Evolutionary conservation across 2,888 invertebrate genomes (phyloP).

Genomic region (Epiblema foenella): DNA sequence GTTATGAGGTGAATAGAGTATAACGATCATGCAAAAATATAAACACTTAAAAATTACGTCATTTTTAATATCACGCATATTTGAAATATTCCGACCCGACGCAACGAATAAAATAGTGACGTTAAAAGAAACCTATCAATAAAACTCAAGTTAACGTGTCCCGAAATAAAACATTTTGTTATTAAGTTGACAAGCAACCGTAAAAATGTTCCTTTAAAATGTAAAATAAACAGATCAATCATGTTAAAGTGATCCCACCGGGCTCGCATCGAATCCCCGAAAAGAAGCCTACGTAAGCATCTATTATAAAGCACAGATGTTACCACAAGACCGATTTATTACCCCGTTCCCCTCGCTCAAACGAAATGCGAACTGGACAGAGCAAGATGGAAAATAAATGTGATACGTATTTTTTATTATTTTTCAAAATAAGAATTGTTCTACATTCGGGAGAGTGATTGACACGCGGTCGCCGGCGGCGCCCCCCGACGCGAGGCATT

Average conservation of each 20-base stretch:
- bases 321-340: constrained; percentile 77
- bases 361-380: constrained; percentile 51
- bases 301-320: constrained; percentile 84
- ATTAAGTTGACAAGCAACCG: constrained; percentile 85
- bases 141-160: constrained; percentile 82
- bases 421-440: constrained; percentile 84
- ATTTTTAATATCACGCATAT: constrained; percentile 39
- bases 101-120: constrained; percentile 71
- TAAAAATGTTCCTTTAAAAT: constrained; percentile 85
- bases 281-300: constrained; percentile 84
- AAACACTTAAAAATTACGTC: neutral
- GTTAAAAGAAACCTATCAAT: constrained; percentile 83
- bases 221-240: constrained; percentile 86
- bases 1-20: neutral
- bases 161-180: constrained; percentile 84
- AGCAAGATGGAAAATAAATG: constrained; percentile 74
- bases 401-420: constrained; percentile 76
- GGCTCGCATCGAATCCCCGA: constrained; percentile 79
- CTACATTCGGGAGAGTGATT: constrained; percentile 83
- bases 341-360: constrained; percentile 65
- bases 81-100: constrained; percentile 60
- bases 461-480: constrained; percentile 80
- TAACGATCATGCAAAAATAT: neutral
- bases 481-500: constrained; percentile 77
- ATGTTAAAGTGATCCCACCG: constrained; percentile 84